Conservation (phyloP, 2,888 invertebrate species). For the Lasioglossum villosulum region DNA sequence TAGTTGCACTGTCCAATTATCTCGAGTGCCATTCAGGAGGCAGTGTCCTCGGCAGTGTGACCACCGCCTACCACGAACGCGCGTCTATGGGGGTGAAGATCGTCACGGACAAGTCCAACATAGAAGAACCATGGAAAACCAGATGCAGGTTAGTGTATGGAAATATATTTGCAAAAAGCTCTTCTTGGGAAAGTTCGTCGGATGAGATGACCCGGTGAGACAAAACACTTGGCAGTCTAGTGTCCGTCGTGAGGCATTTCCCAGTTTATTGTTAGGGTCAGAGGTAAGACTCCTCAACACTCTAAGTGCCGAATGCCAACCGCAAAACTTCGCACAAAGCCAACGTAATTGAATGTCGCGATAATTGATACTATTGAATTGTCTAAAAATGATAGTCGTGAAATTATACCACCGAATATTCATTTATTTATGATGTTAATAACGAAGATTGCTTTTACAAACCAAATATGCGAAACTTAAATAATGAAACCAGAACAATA, state of each 20-base stretch:
- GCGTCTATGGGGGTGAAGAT: not conserved
- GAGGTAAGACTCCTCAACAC: not conserved
- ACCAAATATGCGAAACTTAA: not conserved
- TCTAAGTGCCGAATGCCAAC: not conserved
- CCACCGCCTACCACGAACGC: not conserved
- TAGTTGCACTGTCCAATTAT: not conserved
- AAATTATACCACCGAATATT: not conserved
- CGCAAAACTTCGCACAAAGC: too few relatives aligned
- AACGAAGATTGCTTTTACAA: not conserved
- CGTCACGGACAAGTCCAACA: not conserved
- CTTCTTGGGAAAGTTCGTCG: not conserved
- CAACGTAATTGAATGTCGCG: not conserved
- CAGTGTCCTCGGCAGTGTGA: not conserved
- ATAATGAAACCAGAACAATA: not conserved
- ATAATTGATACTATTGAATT: not conserved
- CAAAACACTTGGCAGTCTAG: not conserved
- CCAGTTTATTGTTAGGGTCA: not conserved
- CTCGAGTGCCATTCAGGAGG: not conserved
- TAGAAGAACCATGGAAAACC: not conserved
- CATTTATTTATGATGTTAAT: not conserved
- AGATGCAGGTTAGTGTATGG: not conserved
- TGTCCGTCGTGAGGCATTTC: not conserved
- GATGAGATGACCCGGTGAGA: not conserved
- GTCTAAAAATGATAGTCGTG: not conserved
- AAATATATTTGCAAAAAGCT: not conserved